phyloP scores from a whole-genome alignment of 1,140 invertebrate genomes.

The Metaphire vulgaris region DNA sequence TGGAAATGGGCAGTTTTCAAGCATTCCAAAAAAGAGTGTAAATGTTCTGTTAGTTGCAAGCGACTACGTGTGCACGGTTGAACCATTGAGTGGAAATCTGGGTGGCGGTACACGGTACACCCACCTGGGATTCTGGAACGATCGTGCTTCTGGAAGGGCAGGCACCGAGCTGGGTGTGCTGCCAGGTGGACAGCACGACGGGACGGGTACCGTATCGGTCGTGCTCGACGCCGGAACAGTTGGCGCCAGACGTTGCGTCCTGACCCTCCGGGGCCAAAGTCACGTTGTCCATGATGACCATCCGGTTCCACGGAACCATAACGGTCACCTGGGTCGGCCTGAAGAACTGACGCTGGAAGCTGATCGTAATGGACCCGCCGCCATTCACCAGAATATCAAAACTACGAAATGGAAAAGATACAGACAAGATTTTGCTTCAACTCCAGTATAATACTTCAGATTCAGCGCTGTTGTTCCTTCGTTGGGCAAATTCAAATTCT shows the following conservation, averaged over 20 bases:
- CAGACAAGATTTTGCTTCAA: no score
- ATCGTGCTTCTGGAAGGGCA: conserved; percentile 81
- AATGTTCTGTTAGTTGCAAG: no score
- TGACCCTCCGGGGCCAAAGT: conserved; percentile 63
- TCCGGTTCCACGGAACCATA: conserved; percentile 94
- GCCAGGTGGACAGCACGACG: conserved; percentile 89
- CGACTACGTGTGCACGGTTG: no score
- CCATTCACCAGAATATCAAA: conserved; percentile 96
- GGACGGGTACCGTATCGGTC: conserved; percentile 84
- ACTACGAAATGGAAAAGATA: no score
- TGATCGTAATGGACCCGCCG: conserved; percentile 85
- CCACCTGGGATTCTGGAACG: conserved; percentile 76
- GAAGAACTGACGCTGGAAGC: conserved; percentile 88
- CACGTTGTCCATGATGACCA: conserved; percentile 52
- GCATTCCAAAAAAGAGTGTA: no score
- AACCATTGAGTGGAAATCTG: no score
- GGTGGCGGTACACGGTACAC: no score
- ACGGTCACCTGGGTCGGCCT: conserved; percentile 80
- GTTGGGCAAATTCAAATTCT: no score
- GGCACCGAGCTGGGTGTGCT: conserved; percentile 82
- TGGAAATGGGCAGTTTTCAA: no score
- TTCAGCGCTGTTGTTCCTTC: no score
- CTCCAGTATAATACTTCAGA: no score
- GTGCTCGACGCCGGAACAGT: conserved; percentile 65
- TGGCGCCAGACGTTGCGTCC: conserved; percentile 35